Evolutionary conservation across 2,797 vertebrate genomes (phyloP), one percentile per base, ranked within the genome.

Genomic region (Momotus momota): DNA sequence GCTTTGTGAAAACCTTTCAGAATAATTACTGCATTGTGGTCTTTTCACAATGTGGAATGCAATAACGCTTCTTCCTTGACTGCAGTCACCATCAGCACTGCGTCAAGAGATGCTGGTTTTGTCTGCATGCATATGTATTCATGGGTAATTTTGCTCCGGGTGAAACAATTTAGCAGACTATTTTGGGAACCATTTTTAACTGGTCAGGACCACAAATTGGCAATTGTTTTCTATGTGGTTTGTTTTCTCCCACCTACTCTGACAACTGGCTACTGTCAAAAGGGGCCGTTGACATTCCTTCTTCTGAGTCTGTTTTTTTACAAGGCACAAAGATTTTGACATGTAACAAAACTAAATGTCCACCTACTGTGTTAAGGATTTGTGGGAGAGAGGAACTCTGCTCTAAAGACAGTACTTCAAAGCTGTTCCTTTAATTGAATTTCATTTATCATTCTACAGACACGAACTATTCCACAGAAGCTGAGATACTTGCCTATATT

Each of bases 1-100:
- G 90, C 91, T 96, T 97, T 96, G 81, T 94, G 88, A 90, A 97
- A 96, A 94, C 86, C 94, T 96, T 92, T 96, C 91, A 85, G 90
- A 96, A 96, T 96, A 96, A 97, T 97, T 96, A 95, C 91, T 94
- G 91, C 51, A 67, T 82, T 89, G 75, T 96, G 89, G 75, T 95
- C 93, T 93, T 95, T 94, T 93, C 82, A 87, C 83, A 84, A 88
- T 15, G 41, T 96, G 81, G 86, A 94, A 80, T 88, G 92, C 78
- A 95, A 81, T 96, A 97, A 93, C 0, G 31, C 78, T 96, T 86
- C 88, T 96, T 93, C 94, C 89, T 96, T 88, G 95, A 93, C 92
- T 97, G 90, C 85, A 96, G 92, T 88, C 93, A 79, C 91, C 85
- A 96, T 88, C 93, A 94, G 85, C 94, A 91, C 85, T 91, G 92